phyloP scores from a whole-genome alignment of 2,797 vertebrate genomes.

The Bucorvus abyssinicus region DNA sequence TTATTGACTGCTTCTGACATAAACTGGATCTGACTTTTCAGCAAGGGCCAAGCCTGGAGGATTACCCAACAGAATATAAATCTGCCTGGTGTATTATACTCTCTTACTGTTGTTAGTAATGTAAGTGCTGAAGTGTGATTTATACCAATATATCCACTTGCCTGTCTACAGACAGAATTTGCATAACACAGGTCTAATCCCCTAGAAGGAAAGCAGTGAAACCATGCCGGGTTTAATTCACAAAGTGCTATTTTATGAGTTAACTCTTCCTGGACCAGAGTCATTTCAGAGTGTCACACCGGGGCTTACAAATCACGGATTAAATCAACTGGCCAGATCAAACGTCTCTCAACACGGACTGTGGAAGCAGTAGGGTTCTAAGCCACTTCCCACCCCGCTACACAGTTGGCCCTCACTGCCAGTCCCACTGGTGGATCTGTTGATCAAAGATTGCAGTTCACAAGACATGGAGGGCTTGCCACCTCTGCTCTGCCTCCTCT shows the following conservation, averaged over 20 bases:
- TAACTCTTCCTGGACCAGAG: background rate
- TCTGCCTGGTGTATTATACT: constrained; percentile 45
- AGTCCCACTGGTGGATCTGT: background rate
- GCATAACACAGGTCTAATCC: constrained; percentile 19
- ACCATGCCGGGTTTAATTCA: background rate
- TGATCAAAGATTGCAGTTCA: background rate
- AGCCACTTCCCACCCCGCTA: background rate
- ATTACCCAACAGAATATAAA: constrained; percentile 33
- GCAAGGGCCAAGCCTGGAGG: background rate
- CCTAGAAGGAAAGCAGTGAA: background rate
- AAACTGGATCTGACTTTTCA: constrained; percentile 14
- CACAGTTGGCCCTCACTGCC: background rate
- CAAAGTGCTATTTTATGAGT: background rate
- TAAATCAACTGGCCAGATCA: background rate
- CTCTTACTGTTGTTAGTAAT: constrained; percentile 24
- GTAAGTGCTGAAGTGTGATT: constrained; percentile 54
- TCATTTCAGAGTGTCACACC: background rate
- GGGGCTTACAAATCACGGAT: background rate
- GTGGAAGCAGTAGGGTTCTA: background rate
- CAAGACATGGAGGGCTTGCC: background rate
- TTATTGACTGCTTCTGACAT: constrained; percentile 19
- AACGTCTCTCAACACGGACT: background rate
- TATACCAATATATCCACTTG: constrained; percentile 13
- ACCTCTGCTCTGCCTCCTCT: background rate
- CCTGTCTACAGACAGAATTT: constrained; percentile 34